Conservation (phyloP, 2,888 invertebrate genomes). For the Dynastes tityus region DNA sequence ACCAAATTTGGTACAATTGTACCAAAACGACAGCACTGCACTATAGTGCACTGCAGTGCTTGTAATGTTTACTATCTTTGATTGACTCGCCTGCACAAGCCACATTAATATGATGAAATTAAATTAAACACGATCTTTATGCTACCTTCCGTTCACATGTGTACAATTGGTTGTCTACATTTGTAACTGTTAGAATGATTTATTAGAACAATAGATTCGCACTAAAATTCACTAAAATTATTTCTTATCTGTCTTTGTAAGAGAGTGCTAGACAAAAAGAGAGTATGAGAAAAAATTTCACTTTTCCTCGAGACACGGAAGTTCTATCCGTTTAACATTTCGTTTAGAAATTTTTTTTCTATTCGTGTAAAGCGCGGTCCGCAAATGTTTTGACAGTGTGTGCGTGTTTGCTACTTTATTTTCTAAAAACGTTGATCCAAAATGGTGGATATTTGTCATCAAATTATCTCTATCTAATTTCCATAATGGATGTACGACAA, state of each 20-base stretch:
- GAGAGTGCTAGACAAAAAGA: constrained; percentile 17
- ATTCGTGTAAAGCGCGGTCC: constrained; percentile 17
- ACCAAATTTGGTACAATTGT: too few species aligned
- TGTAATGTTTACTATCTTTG: too few species aligned
- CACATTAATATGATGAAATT: not conserved
- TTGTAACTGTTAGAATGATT: not conserved
- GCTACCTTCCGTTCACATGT: not conserved
- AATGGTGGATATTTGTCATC: constrained; percentile 68
- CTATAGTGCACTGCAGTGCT: too few species aligned
- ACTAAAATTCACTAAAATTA: not conserved
- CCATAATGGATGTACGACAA: constrained; percentile 54
- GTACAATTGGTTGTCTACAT: constrained; percentile 10
- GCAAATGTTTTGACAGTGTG: constrained; percentile 52
- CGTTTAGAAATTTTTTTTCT: constrained; percentile 5
- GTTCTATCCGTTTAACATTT: not conserved
- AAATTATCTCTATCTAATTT: constrained; percentile 63
- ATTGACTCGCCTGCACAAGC: not conserved
- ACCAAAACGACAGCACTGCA: too few species aligned
- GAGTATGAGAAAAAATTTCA: constrained; percentile 13
- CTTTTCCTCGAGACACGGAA: not conserved
- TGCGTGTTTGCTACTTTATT: constrained; percentile 47
- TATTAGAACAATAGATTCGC: constrained; percentile 16
- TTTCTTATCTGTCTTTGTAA: constrained; percentile 1
- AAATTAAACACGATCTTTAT: not conserved
- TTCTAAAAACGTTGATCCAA: constrained; percentile 62